Conservation (phyloP, 2,888 invertebrate genomes). For the Ctena decussata region DNA sequence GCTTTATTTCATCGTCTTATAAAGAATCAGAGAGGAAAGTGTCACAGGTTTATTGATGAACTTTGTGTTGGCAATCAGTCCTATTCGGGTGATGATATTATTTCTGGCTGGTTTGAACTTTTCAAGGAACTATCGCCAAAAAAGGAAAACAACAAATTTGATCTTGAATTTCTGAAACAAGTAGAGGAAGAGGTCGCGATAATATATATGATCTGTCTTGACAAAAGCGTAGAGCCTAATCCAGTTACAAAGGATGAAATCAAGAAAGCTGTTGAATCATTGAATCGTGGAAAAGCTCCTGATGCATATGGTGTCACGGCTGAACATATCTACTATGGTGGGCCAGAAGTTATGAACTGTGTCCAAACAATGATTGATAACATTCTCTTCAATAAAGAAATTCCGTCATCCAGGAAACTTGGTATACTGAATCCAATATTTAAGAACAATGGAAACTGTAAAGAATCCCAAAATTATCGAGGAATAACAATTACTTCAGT, state of each 20-base stretch:
- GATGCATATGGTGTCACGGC: slow-evolving; percentile 1
- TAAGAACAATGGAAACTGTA: background rate
- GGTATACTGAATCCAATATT: slow-evolving; percentile 10
- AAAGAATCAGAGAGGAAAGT: background rate
- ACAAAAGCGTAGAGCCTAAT: background rate
- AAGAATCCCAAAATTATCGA: background rate
- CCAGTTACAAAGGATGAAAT: background rate
- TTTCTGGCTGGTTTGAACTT: background rate
- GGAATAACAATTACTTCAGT: slow-evolving; percentile 12
- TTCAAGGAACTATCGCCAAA: background rate
- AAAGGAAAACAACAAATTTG: background rate
- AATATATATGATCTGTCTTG: background rate
- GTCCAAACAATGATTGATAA: background rate
- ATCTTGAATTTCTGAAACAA: background rate
- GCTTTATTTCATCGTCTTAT: background rate
- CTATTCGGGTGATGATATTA: background rate
- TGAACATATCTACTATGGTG: slow-evolving; percentile 3
- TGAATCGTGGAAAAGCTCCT: background rate
- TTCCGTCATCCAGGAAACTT: background rate
- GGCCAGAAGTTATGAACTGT: background rate
- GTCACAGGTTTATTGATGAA: background rate
- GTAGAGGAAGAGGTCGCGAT: background rate
- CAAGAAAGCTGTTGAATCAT: background rate
- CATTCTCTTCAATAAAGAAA: background rate
- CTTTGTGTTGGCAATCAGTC: background rate